phyloP scores from a whole-genome alignment of 2,113 vertebrate genomes.

The Pyxicephalus adspersus region DNA sequence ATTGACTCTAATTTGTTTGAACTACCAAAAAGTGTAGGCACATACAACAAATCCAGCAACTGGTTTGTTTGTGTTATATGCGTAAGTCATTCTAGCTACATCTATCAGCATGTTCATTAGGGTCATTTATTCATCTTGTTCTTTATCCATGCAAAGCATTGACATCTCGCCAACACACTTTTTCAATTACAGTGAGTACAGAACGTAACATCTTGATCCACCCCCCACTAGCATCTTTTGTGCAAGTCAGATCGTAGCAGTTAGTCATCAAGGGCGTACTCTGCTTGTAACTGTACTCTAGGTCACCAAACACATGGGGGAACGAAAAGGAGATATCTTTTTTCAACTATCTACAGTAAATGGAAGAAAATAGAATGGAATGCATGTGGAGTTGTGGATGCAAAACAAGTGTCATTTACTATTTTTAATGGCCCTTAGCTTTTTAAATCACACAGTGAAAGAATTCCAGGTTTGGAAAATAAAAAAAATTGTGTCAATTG shows the following conservation, averaged over 20 bases:
- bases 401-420: no score
- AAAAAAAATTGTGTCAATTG: no score
- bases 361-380: constrained; percentile 5
- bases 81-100: not conserved
- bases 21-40: no score
- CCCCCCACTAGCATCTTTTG: constrained; percentile 38
- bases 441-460: no score
- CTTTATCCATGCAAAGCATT: constrained; percentile 30
- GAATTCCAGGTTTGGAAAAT: no score
- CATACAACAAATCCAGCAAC: not conserved
- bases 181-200: constrained; percentile 51
- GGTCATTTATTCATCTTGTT: constrained; percentile 13
- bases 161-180: constrained; percentile 46
- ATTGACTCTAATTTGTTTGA: no score
- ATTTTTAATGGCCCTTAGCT: no score
- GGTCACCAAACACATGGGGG: constrained; percentile 46
- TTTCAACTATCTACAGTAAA: constrained; percentile 15
- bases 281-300: constrained; percentile 42
- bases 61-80: not conserved
- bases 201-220: constrained; percentile 46
- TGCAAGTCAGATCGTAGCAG: constrained; percentile 41
- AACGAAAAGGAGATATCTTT: constrained; percentile 36
- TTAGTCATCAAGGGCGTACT: constrained; percentile 52
- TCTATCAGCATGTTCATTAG: constrained; percentile 46
- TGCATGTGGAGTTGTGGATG: no score